Conservation (phyloP, 1,140 invertebrate genomes). For the Anoplolepis gracilipes region DNA sequence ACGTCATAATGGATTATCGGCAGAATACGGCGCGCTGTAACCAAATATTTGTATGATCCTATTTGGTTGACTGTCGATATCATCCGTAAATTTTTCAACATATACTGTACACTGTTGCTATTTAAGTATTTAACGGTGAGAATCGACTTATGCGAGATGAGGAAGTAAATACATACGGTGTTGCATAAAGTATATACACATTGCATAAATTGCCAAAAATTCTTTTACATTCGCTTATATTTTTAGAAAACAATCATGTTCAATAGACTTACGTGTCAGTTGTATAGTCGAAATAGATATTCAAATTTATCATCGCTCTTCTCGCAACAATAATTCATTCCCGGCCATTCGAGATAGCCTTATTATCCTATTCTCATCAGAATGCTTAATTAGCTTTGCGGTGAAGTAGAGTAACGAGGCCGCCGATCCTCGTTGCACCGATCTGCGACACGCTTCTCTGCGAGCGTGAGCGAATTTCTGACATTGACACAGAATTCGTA, state of each 20-base stretch:
- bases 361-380: constrained; percentile 19
- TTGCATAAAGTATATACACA: not conserved
- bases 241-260: not conserved
- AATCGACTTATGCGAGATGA: constrained; percentile 33
- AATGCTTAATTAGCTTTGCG: constrained; percentile 39
- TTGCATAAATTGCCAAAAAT: not conserved
- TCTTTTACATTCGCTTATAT: not conserved
- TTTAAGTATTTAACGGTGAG: constrained; percentile 54
- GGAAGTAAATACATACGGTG: not conserved
- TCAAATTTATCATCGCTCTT: constrained; percentile 4
- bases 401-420: not conserved
- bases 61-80: constrained; percentile 57
- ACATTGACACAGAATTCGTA: constrained; percentile 64
- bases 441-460: not conserved
- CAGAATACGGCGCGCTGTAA: constrained; percentile 36
- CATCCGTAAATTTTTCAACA: constrained; percentile 52
- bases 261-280: not conserved
- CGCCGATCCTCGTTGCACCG: not conserved
- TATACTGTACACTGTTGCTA: constrained; percentile 12
- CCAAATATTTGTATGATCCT: constrained; percentile 55
- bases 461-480: constrained; percentile 22
- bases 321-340: constrained; percentile 31
- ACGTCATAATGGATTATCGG: constrained; percentile 58
- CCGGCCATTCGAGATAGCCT: not conserved
- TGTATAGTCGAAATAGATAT: not conserved